Conservation (phyloP, 2,888 invertebrate species). For the Acronicta alni region DNA sequence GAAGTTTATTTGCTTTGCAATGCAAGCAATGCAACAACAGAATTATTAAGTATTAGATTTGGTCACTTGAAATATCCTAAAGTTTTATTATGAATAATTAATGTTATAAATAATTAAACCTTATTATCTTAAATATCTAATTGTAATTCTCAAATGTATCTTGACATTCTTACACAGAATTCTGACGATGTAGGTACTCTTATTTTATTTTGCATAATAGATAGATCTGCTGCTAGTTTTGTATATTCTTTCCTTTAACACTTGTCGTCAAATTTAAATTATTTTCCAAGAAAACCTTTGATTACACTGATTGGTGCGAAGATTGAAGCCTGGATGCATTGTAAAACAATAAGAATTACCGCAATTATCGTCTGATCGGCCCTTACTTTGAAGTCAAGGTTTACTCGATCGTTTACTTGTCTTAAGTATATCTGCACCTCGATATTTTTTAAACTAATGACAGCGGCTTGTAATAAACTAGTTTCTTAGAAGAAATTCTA, state of each 20-base stretch:
- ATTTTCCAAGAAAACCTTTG: slow-evolving; percentile 13
- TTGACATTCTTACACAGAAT: no score
- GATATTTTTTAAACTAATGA: slow-evolving; percentile 41
- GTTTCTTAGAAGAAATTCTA: slow-evolving; percentile 37
- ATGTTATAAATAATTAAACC: no score
- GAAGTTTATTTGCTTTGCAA: no score
- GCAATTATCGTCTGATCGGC: slow-evolving; percentile 48
- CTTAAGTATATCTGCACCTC: slow-evolving; percentile 33
- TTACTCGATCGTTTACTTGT: slow-evolving; percentile 39
- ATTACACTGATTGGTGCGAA: slow-evolving; percentile 12
- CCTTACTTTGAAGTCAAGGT: slow-evolving; percentile 57
- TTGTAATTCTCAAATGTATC: no score
- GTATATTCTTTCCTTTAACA: no score
- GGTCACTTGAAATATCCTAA: neutral
- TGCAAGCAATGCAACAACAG: neutral
- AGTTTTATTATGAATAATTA: no score
- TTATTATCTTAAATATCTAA: no score
- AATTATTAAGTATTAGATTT: slow-evolving; percentile 1
- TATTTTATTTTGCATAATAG: no score
- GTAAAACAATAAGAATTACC: slow-evolving; percentile 48
- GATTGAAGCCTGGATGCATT: slow-evolving; percentile 38
- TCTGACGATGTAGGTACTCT: no score
- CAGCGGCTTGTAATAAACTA: slow-evolving; percentile 23
- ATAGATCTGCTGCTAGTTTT: no score
- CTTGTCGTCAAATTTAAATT: neutral